These are phyloP conservation scores for Elgaria multicarinata DNA, from an alignment of 2,113 vertebrate species.

Conservation along the genomic window DNA sequence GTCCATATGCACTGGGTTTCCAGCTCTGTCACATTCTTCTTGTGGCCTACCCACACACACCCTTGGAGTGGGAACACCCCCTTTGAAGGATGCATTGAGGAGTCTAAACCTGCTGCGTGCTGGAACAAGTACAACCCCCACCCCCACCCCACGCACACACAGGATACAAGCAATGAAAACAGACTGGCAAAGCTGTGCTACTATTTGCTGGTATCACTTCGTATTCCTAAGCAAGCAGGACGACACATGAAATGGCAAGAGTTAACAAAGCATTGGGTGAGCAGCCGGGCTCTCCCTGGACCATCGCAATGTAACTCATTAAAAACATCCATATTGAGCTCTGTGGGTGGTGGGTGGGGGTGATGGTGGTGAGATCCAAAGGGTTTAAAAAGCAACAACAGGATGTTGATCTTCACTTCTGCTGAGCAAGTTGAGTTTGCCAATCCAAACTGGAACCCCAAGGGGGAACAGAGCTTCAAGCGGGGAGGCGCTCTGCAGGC, in stretches of 20 bases:
- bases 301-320: neutral
- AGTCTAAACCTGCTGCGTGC: neutral
- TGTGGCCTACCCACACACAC: neutral
- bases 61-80: neutral
- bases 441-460: neutral
- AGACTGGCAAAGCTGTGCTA: neutral
- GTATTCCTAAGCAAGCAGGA: neutral
- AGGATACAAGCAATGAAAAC: neutral
- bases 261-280: neutral
- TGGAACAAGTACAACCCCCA: neutral
- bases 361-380: no score
- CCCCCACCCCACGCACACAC: neutral
- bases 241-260: neutral
- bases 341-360: neutral
- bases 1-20: neutral
- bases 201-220: neutral
- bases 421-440: neutral
- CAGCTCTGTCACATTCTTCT: neutral
- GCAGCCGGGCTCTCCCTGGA: neutral
- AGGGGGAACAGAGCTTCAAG: neutral
- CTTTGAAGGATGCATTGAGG: neutral
- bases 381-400: neutral
- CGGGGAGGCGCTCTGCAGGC: neutral
- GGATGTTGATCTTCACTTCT: neutral
- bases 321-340: neutral